Conservation (phyloP, 92 coral and sea anemone genomes). For the Epizoanthus stellaris region DNA sequence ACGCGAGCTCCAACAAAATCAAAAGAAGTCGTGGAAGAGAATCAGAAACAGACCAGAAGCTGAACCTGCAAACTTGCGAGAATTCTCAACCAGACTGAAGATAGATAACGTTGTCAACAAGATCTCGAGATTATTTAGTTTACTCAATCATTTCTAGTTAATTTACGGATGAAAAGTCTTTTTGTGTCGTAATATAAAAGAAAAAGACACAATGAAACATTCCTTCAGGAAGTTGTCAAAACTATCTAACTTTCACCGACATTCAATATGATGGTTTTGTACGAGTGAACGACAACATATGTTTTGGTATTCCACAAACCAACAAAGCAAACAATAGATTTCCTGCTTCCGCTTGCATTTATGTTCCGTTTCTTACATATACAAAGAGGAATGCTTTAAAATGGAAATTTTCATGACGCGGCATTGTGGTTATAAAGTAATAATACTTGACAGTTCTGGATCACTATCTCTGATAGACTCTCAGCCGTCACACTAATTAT, state of each 20-base stretch:
- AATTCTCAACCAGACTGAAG: not conserved
- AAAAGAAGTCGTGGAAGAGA: not conserved
- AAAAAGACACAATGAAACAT: not conserved
- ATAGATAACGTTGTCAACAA: not conserved
- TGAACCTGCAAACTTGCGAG: not conserved
- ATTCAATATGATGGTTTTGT: not conserved
- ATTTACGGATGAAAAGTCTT: constrained; percentile 16
- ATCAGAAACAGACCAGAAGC: not conserved
- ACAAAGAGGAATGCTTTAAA: not conserved
- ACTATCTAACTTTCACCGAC: not conserved
- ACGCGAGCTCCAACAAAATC: not conserved
- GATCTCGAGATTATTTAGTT: not conserved
- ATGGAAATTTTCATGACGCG: not conserved
- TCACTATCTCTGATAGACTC: too few relatives aligned
- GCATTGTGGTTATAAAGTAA: not conserved
- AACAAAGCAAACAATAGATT: constrained; percentile 32
- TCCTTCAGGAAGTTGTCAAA: not conserved
- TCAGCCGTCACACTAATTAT: not conserved
- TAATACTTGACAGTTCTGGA: too few relatives aligned
- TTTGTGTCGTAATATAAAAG: not conserved
- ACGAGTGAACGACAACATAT: not conserved
- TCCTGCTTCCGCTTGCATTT: constrained; percentile 1
- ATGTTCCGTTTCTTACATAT: not conserved
- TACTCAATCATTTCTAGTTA: constrained; percentile 5
- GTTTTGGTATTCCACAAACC: constrained; percentile 10